These are phyloP conservation scores for Rhea americana DNA, from an alignment of 2,113 vertebrate genomes.

Conservation along the genomic window DNA sequence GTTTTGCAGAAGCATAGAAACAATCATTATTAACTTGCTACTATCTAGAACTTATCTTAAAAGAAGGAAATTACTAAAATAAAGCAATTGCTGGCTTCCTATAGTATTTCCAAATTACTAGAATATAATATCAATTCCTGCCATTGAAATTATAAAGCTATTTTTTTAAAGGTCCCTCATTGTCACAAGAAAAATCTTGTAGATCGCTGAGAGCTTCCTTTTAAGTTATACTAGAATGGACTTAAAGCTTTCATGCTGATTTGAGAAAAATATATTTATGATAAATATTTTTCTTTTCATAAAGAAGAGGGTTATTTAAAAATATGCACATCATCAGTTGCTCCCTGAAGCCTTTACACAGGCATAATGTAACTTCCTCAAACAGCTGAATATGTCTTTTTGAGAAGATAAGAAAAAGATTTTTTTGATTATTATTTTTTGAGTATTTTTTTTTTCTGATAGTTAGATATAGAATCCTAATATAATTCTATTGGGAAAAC, in stretches of 20 bases:
- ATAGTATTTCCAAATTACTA: background rate
- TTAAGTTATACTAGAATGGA: background rate
- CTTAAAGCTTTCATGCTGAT: background rate
- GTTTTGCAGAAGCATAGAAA: background rate
- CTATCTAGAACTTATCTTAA: background rate
- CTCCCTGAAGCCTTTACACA: accelerated
- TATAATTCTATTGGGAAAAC: background rate
- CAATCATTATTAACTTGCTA: background rate
- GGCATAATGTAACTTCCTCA: background rate
- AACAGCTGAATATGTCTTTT: background rate
- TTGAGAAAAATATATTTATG: too few relatives aligned
- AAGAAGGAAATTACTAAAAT: background rate
- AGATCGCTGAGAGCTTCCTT: background rate
- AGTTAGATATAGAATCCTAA: background rate
- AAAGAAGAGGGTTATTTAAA: background rate
- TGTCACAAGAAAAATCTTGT: background rate
- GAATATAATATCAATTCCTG: background rate
- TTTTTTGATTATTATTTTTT: background rate
- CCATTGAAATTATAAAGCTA: background rate
- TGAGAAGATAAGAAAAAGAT: background rate
- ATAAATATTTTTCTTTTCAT: background rate
- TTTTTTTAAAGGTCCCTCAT: background rate
- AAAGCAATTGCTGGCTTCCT: background rate
- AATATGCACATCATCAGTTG: background rate
- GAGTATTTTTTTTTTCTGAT: background rate